These are phyloP conservation scores for Centropus unirufus DNA, from an alignment of 2,113 vertebrate genomes.

Conservation along the genomic window DNA sequence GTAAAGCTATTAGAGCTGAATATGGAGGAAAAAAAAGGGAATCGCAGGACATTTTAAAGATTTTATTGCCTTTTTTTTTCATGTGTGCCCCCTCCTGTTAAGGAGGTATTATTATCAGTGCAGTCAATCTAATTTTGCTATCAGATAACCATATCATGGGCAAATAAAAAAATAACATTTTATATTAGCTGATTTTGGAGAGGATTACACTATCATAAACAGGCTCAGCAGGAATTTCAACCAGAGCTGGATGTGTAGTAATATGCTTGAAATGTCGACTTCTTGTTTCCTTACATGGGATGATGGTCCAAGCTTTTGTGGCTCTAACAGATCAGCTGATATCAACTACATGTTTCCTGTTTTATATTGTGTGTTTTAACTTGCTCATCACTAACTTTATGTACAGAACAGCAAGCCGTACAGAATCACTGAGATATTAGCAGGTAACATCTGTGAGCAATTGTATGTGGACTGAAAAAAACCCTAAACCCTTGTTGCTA, in stretches of 20 bases:
- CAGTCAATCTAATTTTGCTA: constrained; percentile 20
- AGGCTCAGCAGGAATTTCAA: constrained; percentile 62
- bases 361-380: neutral
- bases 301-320: neutral
- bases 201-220: constrained; percentile 69
- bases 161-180: constrained; percentile 46
- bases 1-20: constrained; percentile 14
- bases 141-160: neutral
- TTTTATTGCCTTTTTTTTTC: constrained; percentile 25
- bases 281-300: neutral
- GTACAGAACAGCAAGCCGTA: neutral
- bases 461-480: neutral
- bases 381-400: neutral
- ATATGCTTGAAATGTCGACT: constrained; percentile 23
- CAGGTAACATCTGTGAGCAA: constrained; percentile 30
- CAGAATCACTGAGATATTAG: neutral
- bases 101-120: constrained; percentile 23
- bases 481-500: neutral
- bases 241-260: constrained; percentile 11
- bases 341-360: neutral
- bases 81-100: neutral
- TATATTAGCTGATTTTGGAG: constrained; percentile 45
- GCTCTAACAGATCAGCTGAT: neutral
- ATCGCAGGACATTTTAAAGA: neutral
- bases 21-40: neutral